A percentile compares a stretch with the other conserved stretches of the same genome.
These are phyloP conservation scores for Flexamia atlantica DNA, from an alignment of 2,888 invertebrate genomes.

Conservation along the genomic window DNA sequence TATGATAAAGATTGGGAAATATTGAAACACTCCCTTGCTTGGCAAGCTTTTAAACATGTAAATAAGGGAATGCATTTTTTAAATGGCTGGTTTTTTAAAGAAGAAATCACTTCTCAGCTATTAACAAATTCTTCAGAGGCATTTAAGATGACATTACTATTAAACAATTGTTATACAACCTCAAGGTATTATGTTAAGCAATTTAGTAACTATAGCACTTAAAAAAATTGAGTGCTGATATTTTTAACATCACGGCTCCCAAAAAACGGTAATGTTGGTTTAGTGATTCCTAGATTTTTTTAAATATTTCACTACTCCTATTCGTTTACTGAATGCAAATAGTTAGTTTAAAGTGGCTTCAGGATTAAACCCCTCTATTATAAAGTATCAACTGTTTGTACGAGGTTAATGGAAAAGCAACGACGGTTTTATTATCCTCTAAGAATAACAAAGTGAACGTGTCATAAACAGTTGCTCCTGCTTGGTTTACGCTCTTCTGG, in stretches of 20 bases:
- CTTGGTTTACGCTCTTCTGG: background rate
- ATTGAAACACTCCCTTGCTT: no score
- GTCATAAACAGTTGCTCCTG: background rate
- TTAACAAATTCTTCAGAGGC: background rate
- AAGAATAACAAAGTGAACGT: background rate
- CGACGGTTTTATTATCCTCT: background rate
- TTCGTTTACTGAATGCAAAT: background rate
- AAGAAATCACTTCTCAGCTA: no score
- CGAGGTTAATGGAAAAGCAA: background rate
- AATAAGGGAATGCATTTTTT: no score
- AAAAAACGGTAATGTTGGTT: background rate
- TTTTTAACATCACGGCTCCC: conserved; percentile 10
- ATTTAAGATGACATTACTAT: background rate
- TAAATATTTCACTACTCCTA: background rate
- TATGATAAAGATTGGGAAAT: no score
- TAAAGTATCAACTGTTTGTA: background rate
- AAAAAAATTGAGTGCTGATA: background rate
- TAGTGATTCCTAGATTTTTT: background rate
- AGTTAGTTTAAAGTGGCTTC: background rate
- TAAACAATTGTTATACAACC: background rate
- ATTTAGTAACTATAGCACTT: background rate
- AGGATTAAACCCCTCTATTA: background rate
- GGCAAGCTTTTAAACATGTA: no score
- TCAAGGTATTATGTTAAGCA: background rate
- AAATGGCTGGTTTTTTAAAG: no score